Evolutionary conservation across 1,140 invertebrate genomes (phyloP).

Genomic region (Drosophila sulfurigaster): DNA sequence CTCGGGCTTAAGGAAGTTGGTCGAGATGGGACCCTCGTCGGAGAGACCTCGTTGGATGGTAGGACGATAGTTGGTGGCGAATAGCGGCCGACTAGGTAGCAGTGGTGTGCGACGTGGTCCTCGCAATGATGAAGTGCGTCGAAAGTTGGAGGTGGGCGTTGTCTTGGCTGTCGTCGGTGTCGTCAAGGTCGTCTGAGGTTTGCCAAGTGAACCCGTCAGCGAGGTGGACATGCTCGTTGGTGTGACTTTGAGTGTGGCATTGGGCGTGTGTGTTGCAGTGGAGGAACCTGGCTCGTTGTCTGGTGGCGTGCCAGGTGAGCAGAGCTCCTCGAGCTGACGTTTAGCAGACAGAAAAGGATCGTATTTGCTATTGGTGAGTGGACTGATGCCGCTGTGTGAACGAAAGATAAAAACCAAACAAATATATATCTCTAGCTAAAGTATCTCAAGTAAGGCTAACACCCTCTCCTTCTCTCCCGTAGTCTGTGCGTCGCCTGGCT

Average conservation of each 20-base stretch:
- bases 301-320: conserved; percentile 84
- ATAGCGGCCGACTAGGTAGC: conserved; percentile 73
- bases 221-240: conserved; percentile 22
- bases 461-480: conserved; percentile 29
- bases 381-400: conserved; percentile 72
- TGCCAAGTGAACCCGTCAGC: conserved; percentile 57
- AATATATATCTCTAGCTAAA: not conserved
- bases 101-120: conserved; percentile 72
- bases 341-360: conserved; percentile 89
- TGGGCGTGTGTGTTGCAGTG: conserved; percentile 39
- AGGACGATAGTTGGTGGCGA: conserved; percentile 75
- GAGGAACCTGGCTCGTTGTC: conserved; percentile 39
- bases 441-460: not conserved
- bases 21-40: conserved; percentile 84
- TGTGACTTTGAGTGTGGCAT: conserved; percentile 22
- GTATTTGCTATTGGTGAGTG: conserved; percentile 85
- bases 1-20: conserved; percentile 82
- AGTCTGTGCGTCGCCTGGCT: conserved; percentile 56
- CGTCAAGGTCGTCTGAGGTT: conserved; percentile 34
- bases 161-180: conserved; percentile 17
- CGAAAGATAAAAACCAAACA: conserved; percentile 2
- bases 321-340: conserved; percentile 89
- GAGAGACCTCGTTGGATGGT: conserved; percentile 84
- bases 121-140: conserved; percentile 78
- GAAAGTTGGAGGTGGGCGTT: conserved; percentile 65